phyloP scores from a whole-genome alignment of 2,113 vertebrate species.

The Atrichornis clamosus region DNA sequence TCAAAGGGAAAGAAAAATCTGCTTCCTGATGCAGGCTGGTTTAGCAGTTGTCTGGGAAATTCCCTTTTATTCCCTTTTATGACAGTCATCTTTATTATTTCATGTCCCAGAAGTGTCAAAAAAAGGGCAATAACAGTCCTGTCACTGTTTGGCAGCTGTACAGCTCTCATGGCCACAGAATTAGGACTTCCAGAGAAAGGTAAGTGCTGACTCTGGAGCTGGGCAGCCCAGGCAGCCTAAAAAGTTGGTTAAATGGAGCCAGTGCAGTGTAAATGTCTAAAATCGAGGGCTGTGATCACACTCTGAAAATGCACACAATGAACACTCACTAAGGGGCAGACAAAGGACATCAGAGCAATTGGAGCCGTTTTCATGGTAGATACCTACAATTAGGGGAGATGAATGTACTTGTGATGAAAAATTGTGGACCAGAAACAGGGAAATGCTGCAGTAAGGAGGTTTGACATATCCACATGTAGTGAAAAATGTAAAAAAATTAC shows the following conservation, averaged over 20 bases:
- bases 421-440: not conserved
- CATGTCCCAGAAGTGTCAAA: not conserved
- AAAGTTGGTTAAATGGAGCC: not conserved
- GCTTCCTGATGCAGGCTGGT: not conserved
- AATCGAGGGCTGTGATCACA: accelerated
- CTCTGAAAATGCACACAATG: not conserved
- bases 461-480: not conserved
- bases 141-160: not conserved
- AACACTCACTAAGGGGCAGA: not conserved
- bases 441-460: not conserved
- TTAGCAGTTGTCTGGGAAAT: not conserved
- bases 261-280: not conserved
- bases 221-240: not conserved
- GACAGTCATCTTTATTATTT: not conserved
- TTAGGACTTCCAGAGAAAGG: not conserved
- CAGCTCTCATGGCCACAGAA: not conserved
- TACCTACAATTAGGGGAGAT: not conserved
- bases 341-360: not conserved
- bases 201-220: not conserved
- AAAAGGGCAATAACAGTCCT: not conserved
- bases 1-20: not conserved
- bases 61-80: not conserved
- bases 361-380: not conserved
- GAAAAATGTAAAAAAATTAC: not conserved
- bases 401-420: not conserved